A percentile compares a stretch with the other conserved stretches of the same genome.
phyloP scores from a whole-genome alignment of 2,888 invertebrate species.

The Polyommatus iphigenia region DNA sequence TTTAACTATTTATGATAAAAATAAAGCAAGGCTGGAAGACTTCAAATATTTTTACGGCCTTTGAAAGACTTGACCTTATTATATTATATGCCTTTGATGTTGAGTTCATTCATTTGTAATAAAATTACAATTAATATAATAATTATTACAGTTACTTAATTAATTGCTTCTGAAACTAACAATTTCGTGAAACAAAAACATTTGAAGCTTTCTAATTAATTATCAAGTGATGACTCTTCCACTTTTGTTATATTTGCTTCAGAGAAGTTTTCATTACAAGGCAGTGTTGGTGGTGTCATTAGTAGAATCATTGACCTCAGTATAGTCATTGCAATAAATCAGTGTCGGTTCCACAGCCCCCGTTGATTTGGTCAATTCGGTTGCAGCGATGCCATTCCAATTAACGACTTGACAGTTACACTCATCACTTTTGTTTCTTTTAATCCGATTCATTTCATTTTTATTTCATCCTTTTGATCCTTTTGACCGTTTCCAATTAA shows the following conservation, averaged over 20 bases:
- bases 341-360: neutral
- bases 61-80: no score
- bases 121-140: neutral
- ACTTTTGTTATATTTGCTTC: neutral
- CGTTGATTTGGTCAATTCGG: neutral
- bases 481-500: neutral
- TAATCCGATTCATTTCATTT: neutral
- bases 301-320: neutral
- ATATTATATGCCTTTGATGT: no score
- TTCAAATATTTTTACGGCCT: no score
- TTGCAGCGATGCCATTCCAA: neutral
- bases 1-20: no score
- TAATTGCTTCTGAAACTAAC: neutral
- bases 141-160: neutral
- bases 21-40: no score
- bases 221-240: neutral
- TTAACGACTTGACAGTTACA: neutral
- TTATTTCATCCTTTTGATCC: neutral
- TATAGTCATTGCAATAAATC: neutral
- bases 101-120: no score
- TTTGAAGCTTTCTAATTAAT: neutral
- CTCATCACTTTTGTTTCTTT: neutral
- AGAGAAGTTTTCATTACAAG: neutral
- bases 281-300: neutral
- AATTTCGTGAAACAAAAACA: neutral